phyloP scores from a whole-genome alignment of 2,888 invertebrate genomes.

The Sthenelais limicola region DNA sequence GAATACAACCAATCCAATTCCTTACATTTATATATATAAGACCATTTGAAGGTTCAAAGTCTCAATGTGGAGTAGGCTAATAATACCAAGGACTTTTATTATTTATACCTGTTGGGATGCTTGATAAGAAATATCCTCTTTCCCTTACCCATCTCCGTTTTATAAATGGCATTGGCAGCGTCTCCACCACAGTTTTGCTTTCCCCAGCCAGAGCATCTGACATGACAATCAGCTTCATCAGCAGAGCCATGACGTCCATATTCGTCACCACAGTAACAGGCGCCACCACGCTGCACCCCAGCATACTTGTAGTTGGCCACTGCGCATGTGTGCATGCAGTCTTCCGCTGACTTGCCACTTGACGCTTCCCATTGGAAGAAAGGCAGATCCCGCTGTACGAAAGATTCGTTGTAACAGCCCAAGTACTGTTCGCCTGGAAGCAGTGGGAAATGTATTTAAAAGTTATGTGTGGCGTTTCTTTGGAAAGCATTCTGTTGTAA shows the following conservation, averaged over 20 bases:
- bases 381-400: slow-evolving; percentile 5
- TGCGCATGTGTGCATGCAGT: slow-evolving; percentile 23
- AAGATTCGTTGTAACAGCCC: slow-evolving; percentile 26
- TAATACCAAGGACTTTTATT: no score
- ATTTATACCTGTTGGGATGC: no score
- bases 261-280: slow-evolving; percentile 24
- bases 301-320: slow-evolving; percentile 10
- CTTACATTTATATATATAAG: no score
- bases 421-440: slow-evolving; percentile 8
- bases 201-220: neutral
- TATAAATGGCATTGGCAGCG: slow-evolving; percentile 28
- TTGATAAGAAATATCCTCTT: no score
- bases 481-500: no score
- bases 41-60: no score
- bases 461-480: no score
- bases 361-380: slow-evolving; percentile 21
- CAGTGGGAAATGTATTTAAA: no score
- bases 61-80: no score
- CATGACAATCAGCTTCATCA: neutral
- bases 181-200: slow-evolving; percentile 25
- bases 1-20: no score
- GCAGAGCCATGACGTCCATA: slow-evolving; percentile 13
- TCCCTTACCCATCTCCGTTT: slow-evolving; percentile 18
- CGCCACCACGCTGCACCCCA: slow-evolving; percentile 11
- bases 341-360: neutral